A percentile compares a stretch with the other conserved stretches of the same genome.
Evolutionary conservation across 2,113 vertebrate species (phyloP).

Genomic region (Promerops cafer): DNA sequence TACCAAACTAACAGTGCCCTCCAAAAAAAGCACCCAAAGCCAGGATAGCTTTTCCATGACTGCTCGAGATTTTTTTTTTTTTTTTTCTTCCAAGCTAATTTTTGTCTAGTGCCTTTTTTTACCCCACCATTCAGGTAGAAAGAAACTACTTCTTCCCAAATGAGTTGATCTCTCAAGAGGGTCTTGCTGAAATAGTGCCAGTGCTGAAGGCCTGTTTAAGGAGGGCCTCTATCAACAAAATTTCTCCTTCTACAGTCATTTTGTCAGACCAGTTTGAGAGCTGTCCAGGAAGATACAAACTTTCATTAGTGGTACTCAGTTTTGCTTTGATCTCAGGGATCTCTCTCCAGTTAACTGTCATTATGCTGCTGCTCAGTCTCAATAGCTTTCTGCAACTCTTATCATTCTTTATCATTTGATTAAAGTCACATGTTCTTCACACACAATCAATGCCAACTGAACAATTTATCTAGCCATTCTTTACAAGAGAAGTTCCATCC

Average conservation of each 20-base stretch:
- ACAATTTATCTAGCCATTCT: neutral
- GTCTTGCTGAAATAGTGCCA: neutral
- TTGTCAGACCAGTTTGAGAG: neutral
- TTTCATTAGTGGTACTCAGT: neutral
- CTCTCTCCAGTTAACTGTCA: slow-evolving; percentile 26
- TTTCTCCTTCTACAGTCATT: neutral
- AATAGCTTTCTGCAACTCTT: slow-evolving; percentile 15
- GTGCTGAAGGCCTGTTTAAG: neutral
- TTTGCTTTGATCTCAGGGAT: neutral
- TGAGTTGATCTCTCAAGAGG: neutral
- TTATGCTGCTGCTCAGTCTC: slow-evolving; percentile 11
- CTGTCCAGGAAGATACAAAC: neutral
- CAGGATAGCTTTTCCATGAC: neutral
- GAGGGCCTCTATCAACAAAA: neutral
- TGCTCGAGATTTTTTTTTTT: neutral
- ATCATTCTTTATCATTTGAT: neutral
- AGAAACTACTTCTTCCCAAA: neutral
- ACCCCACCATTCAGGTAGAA: neutral
- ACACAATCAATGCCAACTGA: neutral
- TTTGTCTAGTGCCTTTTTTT: neutral
- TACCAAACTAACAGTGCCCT: neutral
- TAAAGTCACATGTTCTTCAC: neutral
- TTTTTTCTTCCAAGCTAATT: neutral
- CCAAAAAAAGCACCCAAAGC: neutral
- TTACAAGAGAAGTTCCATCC: neutral